Conservation (phyloP, 2,113 vertebrate genomes). For the Nannobrachium achirus region DNA sequence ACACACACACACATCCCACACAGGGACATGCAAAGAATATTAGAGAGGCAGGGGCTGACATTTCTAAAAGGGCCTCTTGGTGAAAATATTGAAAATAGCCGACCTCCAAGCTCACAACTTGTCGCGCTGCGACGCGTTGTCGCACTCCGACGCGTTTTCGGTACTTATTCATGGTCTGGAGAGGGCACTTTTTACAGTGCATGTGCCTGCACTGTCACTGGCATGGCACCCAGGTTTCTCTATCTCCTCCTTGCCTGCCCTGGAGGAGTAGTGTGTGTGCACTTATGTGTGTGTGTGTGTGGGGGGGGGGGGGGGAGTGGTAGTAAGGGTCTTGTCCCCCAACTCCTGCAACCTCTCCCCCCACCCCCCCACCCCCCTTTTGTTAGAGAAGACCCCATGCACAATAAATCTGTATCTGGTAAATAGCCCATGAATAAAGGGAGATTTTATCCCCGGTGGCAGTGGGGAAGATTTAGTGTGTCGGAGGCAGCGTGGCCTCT, state of each 20-base stretch:
- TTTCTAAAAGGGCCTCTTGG: no score
- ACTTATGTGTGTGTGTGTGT: no score
- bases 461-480: slow-evolving; percentile 77
- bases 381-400: slow-evolving; percentile 70
- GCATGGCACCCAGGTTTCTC: slow-evolving; percentile 36
- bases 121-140: no score
- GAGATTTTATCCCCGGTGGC: slow-evolving; percentile 79
- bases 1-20: slow-evolving; percentile 5
- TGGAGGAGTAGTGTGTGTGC: slow-evolving; percentile 19
- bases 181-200: no score
- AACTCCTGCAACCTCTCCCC: slow-evolving; percentile 8
- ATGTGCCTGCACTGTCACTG: no score
- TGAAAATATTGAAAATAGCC: no score
- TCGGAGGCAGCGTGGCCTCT: slow-evolving; percentile 72
- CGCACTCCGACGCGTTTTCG: no score
- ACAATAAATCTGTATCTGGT: slow-evolving; percentile 82
- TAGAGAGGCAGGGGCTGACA: no score
- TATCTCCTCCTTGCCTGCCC: slow-evolving; percentile 44
- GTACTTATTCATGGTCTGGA: no score
- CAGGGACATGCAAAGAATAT: no score
- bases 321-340: slow-evolving; percentile 52
- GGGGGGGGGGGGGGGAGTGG: slow-evolving; percentile 20
- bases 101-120: no score
- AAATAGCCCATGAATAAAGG: slow-evolving; percentile 83
- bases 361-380: slow-evolving; percentile 56